Conservation (phyloP, 2,888 invertebrate genomes). For the Lysandra coridon region DNA sequence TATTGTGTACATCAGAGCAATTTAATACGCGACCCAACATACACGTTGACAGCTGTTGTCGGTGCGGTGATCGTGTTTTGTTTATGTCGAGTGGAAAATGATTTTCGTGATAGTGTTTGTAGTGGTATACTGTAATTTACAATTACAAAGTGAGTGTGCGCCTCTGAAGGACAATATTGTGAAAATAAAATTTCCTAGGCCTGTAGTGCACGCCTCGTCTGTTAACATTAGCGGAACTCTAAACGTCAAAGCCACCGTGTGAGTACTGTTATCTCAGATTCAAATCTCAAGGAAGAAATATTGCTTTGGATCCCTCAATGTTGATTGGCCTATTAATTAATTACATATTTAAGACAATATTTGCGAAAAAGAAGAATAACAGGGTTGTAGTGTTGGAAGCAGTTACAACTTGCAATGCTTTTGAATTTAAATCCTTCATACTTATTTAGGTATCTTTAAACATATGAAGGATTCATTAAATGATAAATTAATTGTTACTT, state of each 20-base stretch:
- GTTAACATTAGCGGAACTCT: background rate
- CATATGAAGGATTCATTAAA: too few relatives aligned
- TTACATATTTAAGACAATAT: background rate
- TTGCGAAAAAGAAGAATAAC: background rate
- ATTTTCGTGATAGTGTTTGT: background rate
- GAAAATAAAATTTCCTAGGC: background rate
- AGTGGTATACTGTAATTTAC: background rate
- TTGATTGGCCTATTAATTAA: background rate
- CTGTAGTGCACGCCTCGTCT: background rate
- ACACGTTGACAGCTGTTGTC: conserved; percentile 25
- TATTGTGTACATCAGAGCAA: conserved; percentile 5
- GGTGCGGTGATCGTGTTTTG: background rate
- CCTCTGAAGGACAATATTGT: background rate
- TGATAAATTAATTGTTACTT: too few relatives aligned
- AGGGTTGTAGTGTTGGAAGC: too few relatives aligned
- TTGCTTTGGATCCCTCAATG: background rate
- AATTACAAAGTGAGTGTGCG: background rate
- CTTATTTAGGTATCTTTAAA: too few relatives aligned
- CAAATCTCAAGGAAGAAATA: background rate
- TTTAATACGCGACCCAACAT: conserved; percentile 7
- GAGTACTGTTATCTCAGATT: background rate
- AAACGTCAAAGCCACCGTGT: background rate
- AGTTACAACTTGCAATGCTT: too few relatives aligned
- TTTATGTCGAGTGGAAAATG: conserved; percentile 15
- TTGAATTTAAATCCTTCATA: too few relatives aligned